Conservation (phyloP, 2,113 vertebrate species). For the Grallaria varia region DNA sequence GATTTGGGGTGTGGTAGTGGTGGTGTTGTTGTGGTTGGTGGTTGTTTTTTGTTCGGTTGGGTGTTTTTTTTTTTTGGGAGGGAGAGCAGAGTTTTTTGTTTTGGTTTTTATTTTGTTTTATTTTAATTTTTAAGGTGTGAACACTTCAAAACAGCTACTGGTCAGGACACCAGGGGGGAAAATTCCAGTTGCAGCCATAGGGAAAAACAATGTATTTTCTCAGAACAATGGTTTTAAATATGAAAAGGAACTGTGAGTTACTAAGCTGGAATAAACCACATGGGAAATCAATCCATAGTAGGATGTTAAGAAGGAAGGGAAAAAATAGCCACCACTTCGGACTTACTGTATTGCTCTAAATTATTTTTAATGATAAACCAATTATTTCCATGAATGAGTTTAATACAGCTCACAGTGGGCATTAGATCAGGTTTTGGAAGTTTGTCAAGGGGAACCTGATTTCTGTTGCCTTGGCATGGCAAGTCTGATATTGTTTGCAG, state of each 20-base stretch:
- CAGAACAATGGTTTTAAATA: neutral
- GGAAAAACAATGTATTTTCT: neutral
- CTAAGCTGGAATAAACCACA: neutral
- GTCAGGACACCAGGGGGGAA: neutral
- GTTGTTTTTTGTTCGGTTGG: too few species aligned
- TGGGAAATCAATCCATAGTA: neutral
- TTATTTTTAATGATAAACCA: neutral
- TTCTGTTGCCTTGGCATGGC: accelerated
- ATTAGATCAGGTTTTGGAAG: neutral
- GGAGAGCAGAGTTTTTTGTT: too few species aligned
- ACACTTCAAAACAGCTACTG: neutral
- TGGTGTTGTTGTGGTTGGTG: neutral
- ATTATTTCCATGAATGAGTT: neutral
- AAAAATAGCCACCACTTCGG: neutral
- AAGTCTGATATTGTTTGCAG: neutral
- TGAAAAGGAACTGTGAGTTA: neutral
- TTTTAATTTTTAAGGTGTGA: neutral
- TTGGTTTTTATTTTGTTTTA: neutral
- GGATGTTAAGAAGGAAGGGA: neutral
- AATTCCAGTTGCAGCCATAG: neutral
- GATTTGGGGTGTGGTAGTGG: neutral
- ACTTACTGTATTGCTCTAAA: neutral
- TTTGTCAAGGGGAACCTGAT: neutral
- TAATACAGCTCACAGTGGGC: neutral
- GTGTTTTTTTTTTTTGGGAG: too few species aligned